Base-by-base conservation (phyloP, 2,797 vertebrate species). In the Sciurus carolinensis region DNA sequence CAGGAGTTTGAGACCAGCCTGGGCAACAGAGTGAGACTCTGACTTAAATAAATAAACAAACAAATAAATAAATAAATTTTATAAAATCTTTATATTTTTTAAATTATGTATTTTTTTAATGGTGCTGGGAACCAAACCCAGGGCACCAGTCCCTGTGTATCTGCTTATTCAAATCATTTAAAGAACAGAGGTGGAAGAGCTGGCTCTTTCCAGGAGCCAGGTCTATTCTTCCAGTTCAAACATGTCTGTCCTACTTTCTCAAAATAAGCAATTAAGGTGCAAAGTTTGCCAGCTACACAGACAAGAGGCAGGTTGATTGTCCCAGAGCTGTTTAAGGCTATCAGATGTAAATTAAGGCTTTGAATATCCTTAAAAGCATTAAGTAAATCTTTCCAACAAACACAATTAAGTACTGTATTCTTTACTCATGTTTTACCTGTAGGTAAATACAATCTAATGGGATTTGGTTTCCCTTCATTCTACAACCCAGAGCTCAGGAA, bases 381-480 rank as follows among this genome's bases (percentile, higher is more conserved):
- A 66, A 84, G 39, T 52, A 52, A 91, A 59, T 77, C 44, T 85
- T 97, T 54, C 66, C 91, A 89, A 86, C 33, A 81, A 57, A 62
- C 24, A 92, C n/a, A 91, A 76, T 67, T 66, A 71, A 91, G 64
- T 20, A 36, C 33, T 14, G 66, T 80, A 62, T 71, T 59, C 81
- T 26, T 52, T 54, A 84, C 73, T 81, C 33, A 52, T 50, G 69
- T 87, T 93, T 93, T 59, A 91, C 39, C 47, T 85, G 76, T 71
- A 85, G 66, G n/a, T 76, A 95, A 93, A 81, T 39, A 82, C 11
- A 50, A 73, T 52, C 79, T 85, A 72, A 52, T 50, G 76, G 80
- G 50, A 82, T 92, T 89, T 89, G 79, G 44, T 91, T 90, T 92
- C 69, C 64, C 52, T 90, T 94, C 66, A 79, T 79, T 66, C 80